phyloP scores from a whole-genome alignment of 2,797 vertebrate species.

The Limosa lapponica region DNA sequence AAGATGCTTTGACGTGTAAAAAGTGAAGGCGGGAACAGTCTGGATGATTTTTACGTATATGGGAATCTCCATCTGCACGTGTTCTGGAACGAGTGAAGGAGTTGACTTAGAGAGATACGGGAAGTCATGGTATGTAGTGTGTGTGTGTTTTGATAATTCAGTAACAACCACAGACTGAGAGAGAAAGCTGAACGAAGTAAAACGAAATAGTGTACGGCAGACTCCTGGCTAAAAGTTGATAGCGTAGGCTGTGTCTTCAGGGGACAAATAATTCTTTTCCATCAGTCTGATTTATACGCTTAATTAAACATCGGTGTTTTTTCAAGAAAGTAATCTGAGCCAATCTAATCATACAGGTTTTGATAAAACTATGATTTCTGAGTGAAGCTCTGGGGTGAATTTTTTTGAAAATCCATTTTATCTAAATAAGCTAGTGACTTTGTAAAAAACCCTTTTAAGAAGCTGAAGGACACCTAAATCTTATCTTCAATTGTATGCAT shows the following conservation, averaged over 20 bases:
- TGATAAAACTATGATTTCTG: not conserved
- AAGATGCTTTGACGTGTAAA: not conserved
- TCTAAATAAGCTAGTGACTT: not conserved
- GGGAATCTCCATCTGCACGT: not conserved
- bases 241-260: not conserved
- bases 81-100: not conserved
- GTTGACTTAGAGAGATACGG: not conserved
- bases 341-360: not conserved
- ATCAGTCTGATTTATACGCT: not conserved
- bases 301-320: not conserved
- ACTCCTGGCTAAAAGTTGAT: not conserved
- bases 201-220: not conserved
- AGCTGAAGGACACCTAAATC: not conserved
- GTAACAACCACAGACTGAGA: not conserved
- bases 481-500: not conserved
- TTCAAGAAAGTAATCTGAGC: not conserved
- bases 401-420: not conserved
- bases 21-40: not conserved
- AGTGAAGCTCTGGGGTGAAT: not conserved
- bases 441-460: not conserved
- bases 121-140: not conserved
- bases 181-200: not conserved
- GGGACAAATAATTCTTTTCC: not conserved
- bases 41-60: not conserved
- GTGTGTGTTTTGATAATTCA: not conserved